Conservation (phyloP, 2,797 vertebrate species). For the Pseudopleuronectes americanus region DNA sequence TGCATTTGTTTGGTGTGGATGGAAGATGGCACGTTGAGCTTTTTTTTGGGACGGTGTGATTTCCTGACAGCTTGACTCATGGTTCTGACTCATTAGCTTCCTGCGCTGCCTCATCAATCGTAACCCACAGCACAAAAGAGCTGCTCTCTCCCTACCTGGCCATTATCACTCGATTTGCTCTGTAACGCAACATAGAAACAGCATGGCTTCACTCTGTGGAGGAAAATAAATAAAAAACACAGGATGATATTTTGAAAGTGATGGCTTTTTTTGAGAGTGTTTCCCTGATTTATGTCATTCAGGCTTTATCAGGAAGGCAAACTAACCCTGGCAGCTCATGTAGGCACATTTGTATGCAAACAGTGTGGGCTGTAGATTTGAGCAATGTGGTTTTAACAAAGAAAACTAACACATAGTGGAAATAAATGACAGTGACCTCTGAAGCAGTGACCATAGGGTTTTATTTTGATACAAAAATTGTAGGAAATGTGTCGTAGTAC, state of each 20-base stretch:
- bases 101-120: constrained; percentile 77
- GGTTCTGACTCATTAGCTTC: constrained; percentile 85
- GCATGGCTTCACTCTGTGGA: neutral
- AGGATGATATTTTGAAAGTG: neutral
- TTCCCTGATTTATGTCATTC: constrained; percentile 3
- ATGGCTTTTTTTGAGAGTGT: constrained; percentile 5
- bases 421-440: constrained; percentile 5
- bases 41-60: constrained; percentile 54
- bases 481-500: neutral
- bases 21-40: constrained; percentile 48
- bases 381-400: no score
- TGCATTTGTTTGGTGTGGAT: constrained; percentile 56
- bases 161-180: constrained; percentile 35
- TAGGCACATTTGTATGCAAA: neutral
- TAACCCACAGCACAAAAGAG: constrained; percentile 55
- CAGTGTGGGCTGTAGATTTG: neutral
- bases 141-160: constrained; percentile 61
- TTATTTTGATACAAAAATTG: neutral
- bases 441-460: neutral
- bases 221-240: constrained; percentile 13
- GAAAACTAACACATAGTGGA: neutral
- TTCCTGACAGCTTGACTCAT: constrained; percentile 83
- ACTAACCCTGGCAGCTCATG: neutral
- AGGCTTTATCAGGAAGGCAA: neutral
- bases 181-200: constrained; percentile 25